Evolutionary conservation across 2,113 vertebrate species (phyloP).

Genomic region (Semicossyphus pulcher): DNA sequence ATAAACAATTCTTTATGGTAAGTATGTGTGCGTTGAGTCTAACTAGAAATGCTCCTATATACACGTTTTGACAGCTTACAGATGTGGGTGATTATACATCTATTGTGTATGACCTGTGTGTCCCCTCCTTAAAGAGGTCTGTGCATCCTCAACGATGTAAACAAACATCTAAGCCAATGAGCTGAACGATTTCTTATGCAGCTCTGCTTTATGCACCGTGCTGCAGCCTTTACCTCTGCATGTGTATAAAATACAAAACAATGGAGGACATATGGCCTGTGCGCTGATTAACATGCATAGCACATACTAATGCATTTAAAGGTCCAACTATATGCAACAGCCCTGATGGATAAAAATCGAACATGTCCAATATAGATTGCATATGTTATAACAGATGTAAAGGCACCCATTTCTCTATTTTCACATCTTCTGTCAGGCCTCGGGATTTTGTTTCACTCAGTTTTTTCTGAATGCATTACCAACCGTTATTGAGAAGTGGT

Average conservation of each 20-base stretch:
- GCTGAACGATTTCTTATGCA: constrained; percentile 3
- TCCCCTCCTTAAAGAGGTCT: background rate
- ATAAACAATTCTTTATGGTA: background rate
- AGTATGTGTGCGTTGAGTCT: background rate
- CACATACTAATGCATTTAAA: background rate
- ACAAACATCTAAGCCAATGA: background rate
- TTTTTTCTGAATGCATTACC: no score
- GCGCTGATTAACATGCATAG: background rate
- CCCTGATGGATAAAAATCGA: background rate
- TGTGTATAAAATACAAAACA: background rate
- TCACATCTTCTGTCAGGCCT: background rate
- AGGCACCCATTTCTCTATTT: background rate
- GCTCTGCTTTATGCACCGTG: background rate
- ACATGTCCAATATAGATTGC: no score
- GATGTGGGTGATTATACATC: background rate
- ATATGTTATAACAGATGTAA: no score
- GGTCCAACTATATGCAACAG: background rate
- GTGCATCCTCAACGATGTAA: constrained; percentile 17
- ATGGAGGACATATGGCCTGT: background rate
- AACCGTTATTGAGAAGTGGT: no score
- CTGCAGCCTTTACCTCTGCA: background rate
- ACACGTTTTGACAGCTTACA: background rate
- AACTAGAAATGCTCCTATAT: background rate
- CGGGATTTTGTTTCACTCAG: background rate
- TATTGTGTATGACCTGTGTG: background rate